phyloP scores from a whole-genome alignment of 1,140 invertebrate genomes.

The Yoshiicerus persimilis region DNA sequence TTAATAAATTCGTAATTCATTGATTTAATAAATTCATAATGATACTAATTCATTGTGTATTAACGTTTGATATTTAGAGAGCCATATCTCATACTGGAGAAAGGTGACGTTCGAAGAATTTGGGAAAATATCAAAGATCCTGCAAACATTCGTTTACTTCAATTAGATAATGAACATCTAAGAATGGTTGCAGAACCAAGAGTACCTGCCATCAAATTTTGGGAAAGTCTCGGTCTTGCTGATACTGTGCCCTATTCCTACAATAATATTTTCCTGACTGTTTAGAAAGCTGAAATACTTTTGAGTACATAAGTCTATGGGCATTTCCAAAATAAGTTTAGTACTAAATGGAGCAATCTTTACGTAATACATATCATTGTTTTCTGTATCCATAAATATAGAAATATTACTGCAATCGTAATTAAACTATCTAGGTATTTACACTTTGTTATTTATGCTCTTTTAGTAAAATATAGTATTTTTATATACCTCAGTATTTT shows the following conservation, averaged over 20 bases:
- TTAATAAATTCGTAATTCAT: background rate
- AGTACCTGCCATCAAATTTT: background rate
- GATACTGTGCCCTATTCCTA: background rate
- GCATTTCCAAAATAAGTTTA: too few species aligned
- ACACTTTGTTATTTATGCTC: too few species aligned
- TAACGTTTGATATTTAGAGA: background rate
- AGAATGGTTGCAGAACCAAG: constrained; percentile 26
- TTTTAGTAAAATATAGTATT: too few species aligned
- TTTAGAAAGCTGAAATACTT: background rate
- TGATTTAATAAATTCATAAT: background rate
- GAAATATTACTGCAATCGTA: too few species aligned
- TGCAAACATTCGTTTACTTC: background rate
- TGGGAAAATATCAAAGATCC: constrained; percentile 3
- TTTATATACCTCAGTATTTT: too few species aligned
- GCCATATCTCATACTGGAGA: background rate
- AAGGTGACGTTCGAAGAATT: background rate
- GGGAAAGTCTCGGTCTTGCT: constrained; percentile 18
- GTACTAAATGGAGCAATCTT: too few species aligned
- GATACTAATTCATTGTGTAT: too few species aligned
- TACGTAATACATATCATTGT: too few species aligned
- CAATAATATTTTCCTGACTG: background rate
- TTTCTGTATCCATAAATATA: too few species aligned
- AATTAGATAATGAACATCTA: constrained; percentile 12
- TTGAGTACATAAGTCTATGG: too few species aligned
- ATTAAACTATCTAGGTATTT: too few species aligned